phyloP scores from a whole-genome alignment of 2,888 invertebrate species.

The Tachina grossa region DNA sequence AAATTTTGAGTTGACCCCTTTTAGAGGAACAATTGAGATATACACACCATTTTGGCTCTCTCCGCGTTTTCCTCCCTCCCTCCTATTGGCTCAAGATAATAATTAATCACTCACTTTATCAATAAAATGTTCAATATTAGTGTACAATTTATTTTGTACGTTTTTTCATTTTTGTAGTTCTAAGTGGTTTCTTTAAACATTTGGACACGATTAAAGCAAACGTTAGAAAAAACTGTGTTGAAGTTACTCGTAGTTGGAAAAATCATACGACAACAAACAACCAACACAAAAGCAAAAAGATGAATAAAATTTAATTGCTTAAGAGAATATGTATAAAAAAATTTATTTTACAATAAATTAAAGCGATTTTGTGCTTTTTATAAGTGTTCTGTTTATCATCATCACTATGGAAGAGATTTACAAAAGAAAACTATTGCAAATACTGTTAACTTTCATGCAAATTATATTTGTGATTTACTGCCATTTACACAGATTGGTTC shows the following conservation, averaged over 20 bases:
- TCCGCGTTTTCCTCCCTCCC: conserved; percentile 2
- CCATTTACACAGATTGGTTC: conserved; percentile 14
- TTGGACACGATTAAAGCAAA: conserved; percentile 33
- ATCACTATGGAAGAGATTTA: conserved; percentile 32
- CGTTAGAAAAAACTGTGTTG: conserved; percentile 20
- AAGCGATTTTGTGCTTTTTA: not conserved
- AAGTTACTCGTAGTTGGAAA: conserved; percentile 51
- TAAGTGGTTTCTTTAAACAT: conserved; percentile 28
- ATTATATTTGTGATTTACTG: conserved; percentile 37
- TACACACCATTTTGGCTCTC: no score
- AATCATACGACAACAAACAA: conserved; percentile 29
- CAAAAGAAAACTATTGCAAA: conserved; percentile 44
- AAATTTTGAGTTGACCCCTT: no score
- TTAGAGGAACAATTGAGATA: no score
- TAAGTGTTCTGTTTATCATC: conserved; percentile 6
- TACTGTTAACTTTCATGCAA: conserved; percentile 12
- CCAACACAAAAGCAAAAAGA: not conserved
- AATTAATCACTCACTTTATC: conserved; percentile 18
- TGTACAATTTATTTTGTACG: conserved; percentile 33
- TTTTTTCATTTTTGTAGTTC: conserved; percentile 10
- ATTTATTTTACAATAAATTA: conserved; percentile 14
- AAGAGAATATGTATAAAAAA: not conserved
- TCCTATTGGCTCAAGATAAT: conserved; percentile 34
- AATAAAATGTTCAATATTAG: conserved; percentile 13
- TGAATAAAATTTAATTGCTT: not conserved